Conservation (phyloP, 2,888 invertebrate genomes). For the Agriopis aurantiaria region DNA sequence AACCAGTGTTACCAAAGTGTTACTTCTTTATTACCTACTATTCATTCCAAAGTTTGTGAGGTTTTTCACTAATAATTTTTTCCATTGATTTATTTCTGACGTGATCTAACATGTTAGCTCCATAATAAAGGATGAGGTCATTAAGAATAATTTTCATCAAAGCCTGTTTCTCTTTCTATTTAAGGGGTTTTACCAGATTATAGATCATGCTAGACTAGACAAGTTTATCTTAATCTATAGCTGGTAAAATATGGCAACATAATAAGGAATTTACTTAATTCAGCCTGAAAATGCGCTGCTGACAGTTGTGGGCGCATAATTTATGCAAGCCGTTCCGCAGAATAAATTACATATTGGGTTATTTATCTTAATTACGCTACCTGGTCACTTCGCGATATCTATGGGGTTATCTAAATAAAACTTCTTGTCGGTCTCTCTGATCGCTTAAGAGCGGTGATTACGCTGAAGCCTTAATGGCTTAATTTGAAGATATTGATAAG, state of each 20-base stretch:
- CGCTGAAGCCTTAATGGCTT: constrained; percentile 6
- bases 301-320: constrained; percentile 44
- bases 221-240: neutral
- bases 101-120: constrained; percentile 13
- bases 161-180: neutral
- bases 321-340: constrained; percentile 53
- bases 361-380: constrained; percentile 66
- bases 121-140: constrained; percentile 2
- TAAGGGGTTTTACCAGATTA: neutral
- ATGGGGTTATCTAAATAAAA: constrained; percentile 52
- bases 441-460: constrained; percentile 26
- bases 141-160: neutral
- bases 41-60: no score
- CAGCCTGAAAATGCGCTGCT: constrained; percentile 28
- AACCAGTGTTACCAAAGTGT: constrained; percentile 47
- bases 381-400: constrained; percentile 54
- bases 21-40: neutral
- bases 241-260: no score
- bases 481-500: constrained; percentile 27
- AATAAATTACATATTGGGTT: constrained; percentile 60
- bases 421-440: constrained; percentile 54
- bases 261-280: constrained; percentile 14
- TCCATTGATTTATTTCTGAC: neutral
- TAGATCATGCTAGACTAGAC: neutral
- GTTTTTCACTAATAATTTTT: neutral